phyloP scores from a whole-genome alignment of 2,797 vertebrate genomes.

The Enteromius trimaculatus region DNA sequence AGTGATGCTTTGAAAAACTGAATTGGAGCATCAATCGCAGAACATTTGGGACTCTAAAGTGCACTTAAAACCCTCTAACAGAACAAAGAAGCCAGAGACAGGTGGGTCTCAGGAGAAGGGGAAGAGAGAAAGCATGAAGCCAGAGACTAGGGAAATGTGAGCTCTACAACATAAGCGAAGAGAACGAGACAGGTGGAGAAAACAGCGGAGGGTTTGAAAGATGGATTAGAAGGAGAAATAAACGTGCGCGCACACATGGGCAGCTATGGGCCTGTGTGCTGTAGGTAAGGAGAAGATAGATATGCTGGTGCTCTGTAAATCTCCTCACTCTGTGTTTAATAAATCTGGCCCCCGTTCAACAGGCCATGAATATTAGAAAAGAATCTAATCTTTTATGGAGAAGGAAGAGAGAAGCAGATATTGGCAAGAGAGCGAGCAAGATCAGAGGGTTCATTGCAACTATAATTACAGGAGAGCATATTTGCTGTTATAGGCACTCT shows the following conservation, averaged over 20 bases:
- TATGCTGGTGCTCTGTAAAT: conserved; percentile 28
- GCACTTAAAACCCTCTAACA: conserved; percentile 64
- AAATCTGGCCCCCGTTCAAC: conserved; percentile 42
- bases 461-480: conserved; percentile 64
- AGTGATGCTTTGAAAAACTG: conserved; percentile 55
- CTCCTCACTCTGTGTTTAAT: conserved; percentile 28
- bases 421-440: conserved; percentile 54
- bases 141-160: conserved; percentile 60
- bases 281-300: conserved; percentile 27
- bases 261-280: conserved; percentile 30
- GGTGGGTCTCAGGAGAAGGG: conserved; percentile 19
- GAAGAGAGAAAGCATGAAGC: conserved; percentile 34
- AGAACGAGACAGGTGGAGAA: conserved; percentile 30
- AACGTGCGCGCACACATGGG: background rate
- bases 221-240: conserved; percentile 18
- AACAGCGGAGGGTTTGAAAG: conserved; percentile 17
- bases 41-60: conserved; percentile 67
- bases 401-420: conserved; percentile 50
- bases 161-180: conserved; percentile 25
- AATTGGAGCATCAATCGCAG: conserved; percentile 64
- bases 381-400: conserved; percentile 32
- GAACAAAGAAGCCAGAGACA: conserved; percentile 62
- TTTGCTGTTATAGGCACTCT: conserved; percentile 26
- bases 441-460: conserved; percentile 58
- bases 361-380: conserved; percentile 50